Evolutionary conservation across 53 echinoderm and acorn worm genomes (phyloP).

Genomic region (Paelopatides confundens): DNA sequence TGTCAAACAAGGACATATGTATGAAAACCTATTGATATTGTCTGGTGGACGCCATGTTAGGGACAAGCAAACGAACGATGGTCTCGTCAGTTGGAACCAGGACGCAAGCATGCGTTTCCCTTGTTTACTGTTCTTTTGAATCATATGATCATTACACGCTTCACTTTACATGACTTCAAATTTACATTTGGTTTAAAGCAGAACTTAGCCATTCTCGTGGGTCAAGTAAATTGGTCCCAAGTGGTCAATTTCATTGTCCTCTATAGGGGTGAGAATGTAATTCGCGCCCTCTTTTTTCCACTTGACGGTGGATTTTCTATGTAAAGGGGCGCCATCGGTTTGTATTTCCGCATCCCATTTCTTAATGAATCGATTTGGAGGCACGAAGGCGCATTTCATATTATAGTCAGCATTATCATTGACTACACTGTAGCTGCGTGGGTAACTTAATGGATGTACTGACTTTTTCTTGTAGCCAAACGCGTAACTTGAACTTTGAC

Average conservation of each 20-base stretch:
- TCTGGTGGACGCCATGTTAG: too few relatives aligned
- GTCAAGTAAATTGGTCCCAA: conserved; percentile 32
- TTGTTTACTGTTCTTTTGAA: too few relatives aligned
- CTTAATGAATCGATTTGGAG: not conserved
- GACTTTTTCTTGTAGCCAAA: not conserved
- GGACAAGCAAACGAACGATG: too few relatives aligned
- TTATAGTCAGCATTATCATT: conserved; percentile 33
- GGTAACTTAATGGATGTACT: not conserved
- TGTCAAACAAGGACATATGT: too few relatives aligned
- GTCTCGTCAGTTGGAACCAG: too few relatives aligned
- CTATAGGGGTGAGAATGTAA: conserved; percentile 22
- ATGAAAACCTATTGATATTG: too few relatives aligned
- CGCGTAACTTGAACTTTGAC: conserved; percentile 28
- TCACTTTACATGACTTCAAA: too few relatives aligned
- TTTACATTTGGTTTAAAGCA: too few relatives aligned
- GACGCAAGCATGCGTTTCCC: too few relatives aligned
- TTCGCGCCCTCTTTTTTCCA: conserved; percentile 38
- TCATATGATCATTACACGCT: too few relatives aligned
- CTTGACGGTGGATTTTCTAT: conserved; percentile 16
- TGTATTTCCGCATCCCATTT: conserved; percentile 11
- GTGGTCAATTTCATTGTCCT: conserved; percentile 37
- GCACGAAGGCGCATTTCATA: not conserved
- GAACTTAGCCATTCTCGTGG: not conserved
- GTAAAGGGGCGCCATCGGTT: conserved; percentile 30
- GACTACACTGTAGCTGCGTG: conserved; percentile 23